These are phyloP conservation scores for Drosophila biarmipes DNA, from an alignment of 1,140 invertebrate genomes.

Conservation along the genomic window DNA sequence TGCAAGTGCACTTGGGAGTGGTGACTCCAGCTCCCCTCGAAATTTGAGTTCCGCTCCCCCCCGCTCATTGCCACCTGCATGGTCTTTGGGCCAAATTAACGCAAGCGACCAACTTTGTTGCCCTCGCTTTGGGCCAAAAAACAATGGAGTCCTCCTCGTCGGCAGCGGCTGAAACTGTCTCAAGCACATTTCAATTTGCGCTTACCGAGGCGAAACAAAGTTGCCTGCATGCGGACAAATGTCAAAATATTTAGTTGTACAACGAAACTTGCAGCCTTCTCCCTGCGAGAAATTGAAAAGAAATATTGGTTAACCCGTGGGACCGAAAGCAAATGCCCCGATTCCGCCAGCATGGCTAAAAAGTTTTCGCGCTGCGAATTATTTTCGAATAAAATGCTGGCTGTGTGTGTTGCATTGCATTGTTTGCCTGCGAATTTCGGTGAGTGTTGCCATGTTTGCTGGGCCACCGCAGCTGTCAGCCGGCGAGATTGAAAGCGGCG, in stretches of 20 bases:
- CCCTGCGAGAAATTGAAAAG: constrained; percentile 70
- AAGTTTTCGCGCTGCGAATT: constrained; percentile 44
- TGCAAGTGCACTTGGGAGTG: constrained; percentile 60
- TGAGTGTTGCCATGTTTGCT: constrained; percentile 6
- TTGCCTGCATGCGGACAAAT: constrained; percentile 62
- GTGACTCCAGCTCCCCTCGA: neutral
- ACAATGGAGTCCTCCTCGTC: constrained; percentile 50
- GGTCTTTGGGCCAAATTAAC: constrained; percentile 64
- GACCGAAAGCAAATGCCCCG: constrained; percentile 18
- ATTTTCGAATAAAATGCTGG: constrained; percentile 52
- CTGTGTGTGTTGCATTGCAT: constrained; percentile 22
- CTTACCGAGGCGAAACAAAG: constrained; percentile 36
- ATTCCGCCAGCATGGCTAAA: constrained; percentile 27
- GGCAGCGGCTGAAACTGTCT: constrained; percentile 63
- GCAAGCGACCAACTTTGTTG: constrained; percentile 69
- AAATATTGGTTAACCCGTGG: constrained; percentile 67
- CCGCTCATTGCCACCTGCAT: constrained; percentile 52
- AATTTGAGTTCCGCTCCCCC: constrained; percentile 1
- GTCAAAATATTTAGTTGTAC: constrained; percentile 81
- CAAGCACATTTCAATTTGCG: constrained; percentile 79
- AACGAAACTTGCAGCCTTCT: constrained; percentile 48
- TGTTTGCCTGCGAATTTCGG: constrained; percentile 32
- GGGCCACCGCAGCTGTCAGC: constrained; percentile 68
- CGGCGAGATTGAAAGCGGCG: constrained; percentile 52
- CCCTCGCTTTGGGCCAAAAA: constrained; percentile 43